A percentile compares a stretch with the other conserved stretches of the same genome.
Conservation (phyloP, 2,113 vertebrate genomes). For the Choloepus hoffmanni region DNA sequence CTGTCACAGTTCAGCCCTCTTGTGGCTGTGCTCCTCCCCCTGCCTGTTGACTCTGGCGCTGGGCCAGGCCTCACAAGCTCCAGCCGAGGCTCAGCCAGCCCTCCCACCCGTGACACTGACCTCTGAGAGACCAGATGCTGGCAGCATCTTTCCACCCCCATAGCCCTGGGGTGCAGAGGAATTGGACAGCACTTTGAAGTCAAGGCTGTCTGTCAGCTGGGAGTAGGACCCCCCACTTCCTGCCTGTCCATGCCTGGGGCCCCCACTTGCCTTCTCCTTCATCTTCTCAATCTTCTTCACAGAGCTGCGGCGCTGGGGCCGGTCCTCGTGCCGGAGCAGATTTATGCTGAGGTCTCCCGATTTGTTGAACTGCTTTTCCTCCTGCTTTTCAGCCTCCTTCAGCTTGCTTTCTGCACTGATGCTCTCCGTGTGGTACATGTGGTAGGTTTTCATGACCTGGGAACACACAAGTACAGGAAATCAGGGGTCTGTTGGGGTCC, state of each 20-base stretch:
- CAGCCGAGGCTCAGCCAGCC: background rate
- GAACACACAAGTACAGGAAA: background rate
- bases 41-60: background rate
- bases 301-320: conserved; percentile 95
- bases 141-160: background rate
- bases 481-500: background rate
- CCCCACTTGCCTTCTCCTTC: conserved; percentile 89
- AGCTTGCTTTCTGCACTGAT: conserved; percentile 97
- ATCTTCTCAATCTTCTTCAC: conserved; percentile 97
- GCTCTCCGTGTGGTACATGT: conserved; percentile 99
- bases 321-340: conserved; percentile 94
- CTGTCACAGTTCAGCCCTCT: background rate
- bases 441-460: conserved; percentile 99
- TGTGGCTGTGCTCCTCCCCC: background rate
- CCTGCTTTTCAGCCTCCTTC: conserved; percentile 98
- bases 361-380: conserved; percentile 98
- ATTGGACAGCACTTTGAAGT: fast-evolving
- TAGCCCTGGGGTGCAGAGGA: fast-evolving
- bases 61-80: background rate
- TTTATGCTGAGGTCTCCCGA: conserved; percentile 92
- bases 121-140: background rate
- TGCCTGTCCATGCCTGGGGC: background rate
- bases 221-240: too few species aligned
- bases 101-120: background rate
- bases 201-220: background rate